Percentiles rank a stretch among this genome's conserved stretches.
Evolutionary conservation across 2,797 vertebrate species (phyloP).

Genomic region (Parotocinclus haroldoi): DNA sequence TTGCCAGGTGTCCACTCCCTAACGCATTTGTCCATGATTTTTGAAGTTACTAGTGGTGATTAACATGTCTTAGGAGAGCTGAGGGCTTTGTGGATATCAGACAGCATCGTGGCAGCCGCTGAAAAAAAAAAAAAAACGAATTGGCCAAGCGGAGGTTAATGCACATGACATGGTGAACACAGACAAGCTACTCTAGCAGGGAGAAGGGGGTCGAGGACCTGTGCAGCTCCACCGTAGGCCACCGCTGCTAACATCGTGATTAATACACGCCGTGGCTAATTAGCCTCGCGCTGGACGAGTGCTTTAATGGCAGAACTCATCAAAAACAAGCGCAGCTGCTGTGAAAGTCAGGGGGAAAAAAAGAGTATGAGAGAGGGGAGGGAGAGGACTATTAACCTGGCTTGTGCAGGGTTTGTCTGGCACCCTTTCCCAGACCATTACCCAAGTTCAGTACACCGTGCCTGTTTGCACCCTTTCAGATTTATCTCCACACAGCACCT

Average conservation of each 20-base stretch:
- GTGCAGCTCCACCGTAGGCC: slow-evolving; percentile 35
- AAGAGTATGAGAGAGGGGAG: slow-evolving; percentile 48
- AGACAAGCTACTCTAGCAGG: slow-evolving; percentile 28
- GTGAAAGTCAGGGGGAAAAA: slow-evolving; percentile 52
- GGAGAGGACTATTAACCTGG: slow-evolving; percentile 55
- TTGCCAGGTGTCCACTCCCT: no score
- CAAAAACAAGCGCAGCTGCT: slow-evolving; percentile 62
- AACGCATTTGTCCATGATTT: slow-evolving; percentile 7
- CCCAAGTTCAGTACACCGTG: slow-evolving; percentile 57
- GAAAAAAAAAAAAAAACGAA: slow-evolving; percentile 74
- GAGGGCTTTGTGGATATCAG: slow-evolving; percentile 13
- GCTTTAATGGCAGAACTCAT: slow-evolving; percentile 77
- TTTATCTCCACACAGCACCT: slow-evolving; percentile 70
- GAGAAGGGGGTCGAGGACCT: slow-evolving; percentile 29
- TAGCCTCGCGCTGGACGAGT: slow-evolving; percentile 70
- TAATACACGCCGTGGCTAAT: slow-evolving; percentile 77
- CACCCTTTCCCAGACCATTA: slow-evolving; percentile 76
- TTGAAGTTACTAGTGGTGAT: slow-evolving; percentile 32
- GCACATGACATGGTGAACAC: slow-evolving; percentile 65
- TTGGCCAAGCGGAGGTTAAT: slow-evolving; percentile 69
- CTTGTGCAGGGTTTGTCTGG: slow-evolving; percentile 66
- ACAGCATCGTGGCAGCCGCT: slow-evolving; percentile 31
- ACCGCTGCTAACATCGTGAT: slow-evolving; percentile 59
- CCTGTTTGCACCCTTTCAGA: slow-evolving; percentile 62
- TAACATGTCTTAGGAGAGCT: slow-evolving; percentile 39